Conservation (phyloP, 2,888 invertebrate genomes). For the Leistus spinibarbis region DNA sequence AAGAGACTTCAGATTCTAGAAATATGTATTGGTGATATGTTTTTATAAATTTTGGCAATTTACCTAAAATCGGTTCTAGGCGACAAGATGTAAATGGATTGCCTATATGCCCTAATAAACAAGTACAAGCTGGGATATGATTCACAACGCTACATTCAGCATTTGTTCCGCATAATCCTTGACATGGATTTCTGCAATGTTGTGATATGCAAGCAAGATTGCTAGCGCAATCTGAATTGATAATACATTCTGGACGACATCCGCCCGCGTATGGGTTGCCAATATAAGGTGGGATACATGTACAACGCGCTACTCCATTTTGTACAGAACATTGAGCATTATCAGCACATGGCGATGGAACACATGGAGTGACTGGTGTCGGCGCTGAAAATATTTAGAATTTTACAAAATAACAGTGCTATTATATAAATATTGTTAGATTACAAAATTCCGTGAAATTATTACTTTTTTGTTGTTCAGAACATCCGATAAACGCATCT, state of each 20-base stretch:
- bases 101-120: slow-evolving; percentile 76
- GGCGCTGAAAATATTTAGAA: background rate
- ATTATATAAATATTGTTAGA: too few relatives aligned
- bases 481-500: slow-evolving; percentile 84
- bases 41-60: slow-evolving; percentile 50
- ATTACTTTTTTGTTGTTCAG: slow-evolving; percentile 54
- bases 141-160: slow-evolving; percentile 83
- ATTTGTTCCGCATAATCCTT: slow-evolving; percentile 81
- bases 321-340: slow-evolving; percentile 78
- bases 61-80: slow-evolving; percentile 62
- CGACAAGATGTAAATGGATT: slow-evolving; percentile 84
- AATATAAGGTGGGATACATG: slow-evolving; percentile 86
- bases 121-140: slow-evolving; percentile 83
- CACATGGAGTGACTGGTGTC: slow-evolving; percentile 67
- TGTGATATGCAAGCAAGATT: slow-evolving; percentile 80
- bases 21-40: background rate
- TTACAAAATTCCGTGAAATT: slow-evolving; percentile 10
- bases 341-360: slow-evolving; percentile 81
- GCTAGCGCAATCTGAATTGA: slow-evolving; percentile 80
- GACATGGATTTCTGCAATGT: slow-evolving; percentile 86
- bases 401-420: background rate
- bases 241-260: slow-evolving; percentile 84
- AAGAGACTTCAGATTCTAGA: background rate
- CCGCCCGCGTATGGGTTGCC: slow-evolving; percentile 87
- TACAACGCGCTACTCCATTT: slow-evolving; percentile 74